phyloP scores from a whole-genome alignment of 2,113 vertebrate species.

The Lagopus muta region DNA sequence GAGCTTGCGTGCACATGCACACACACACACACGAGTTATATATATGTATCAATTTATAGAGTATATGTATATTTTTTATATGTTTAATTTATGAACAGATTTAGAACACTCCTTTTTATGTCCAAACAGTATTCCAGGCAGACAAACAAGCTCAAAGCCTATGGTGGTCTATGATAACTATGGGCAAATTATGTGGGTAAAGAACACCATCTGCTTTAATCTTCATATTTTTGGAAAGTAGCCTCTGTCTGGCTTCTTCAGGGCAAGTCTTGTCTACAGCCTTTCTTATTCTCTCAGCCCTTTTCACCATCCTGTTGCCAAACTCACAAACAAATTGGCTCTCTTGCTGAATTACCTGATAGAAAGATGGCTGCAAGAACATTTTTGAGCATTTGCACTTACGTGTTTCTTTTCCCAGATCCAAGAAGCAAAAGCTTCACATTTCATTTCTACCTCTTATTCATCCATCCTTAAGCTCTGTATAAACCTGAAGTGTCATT shows the following conservation, averaged over 20 bases:
- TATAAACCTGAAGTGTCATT: background rate
- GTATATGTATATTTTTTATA: constrained; percentile 67
- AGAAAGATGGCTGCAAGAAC: background rate
- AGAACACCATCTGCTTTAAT: background rate
- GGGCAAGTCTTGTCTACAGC: background rate
- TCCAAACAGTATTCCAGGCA: constrained; percentile 29
- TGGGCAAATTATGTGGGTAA: background rate
- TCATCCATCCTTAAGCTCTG: background rate
- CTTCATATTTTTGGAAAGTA: background rate
- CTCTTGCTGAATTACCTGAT: background rate
- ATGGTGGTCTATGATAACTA: background rate
- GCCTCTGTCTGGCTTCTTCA: background rate
- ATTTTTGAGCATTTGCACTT: background rate
- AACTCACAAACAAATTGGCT: background rate
- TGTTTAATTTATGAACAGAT: constrained; percentile 77
- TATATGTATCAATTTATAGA: constrained; percentile 33
- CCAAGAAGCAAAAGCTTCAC: background rate
- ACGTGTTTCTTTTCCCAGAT: background rate
- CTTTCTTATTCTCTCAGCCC: background rate
- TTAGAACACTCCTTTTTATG: constrained; percentile 41
- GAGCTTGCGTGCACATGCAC: background rate
- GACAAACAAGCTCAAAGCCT: constrained; percentile 37
- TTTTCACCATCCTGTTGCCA: background rate
- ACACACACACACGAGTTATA: background rate
- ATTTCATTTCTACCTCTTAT: background rate